phyloP scores from a whole-genome alignment of 2,888 invertebrate species.

The Perithous albicinctus region DNA sequence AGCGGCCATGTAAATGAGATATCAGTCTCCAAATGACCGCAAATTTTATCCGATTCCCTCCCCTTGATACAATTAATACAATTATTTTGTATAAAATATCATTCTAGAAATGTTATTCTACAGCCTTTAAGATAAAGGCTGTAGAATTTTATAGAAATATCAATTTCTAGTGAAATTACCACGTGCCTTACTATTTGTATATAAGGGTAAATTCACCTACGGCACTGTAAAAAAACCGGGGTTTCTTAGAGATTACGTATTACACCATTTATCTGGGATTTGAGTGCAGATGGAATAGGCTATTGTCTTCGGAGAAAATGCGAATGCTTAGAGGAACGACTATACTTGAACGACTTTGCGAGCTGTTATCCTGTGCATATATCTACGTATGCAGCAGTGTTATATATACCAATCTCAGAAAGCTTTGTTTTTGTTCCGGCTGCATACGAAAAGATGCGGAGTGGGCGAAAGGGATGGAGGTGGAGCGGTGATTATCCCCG shows the following conservation, averaged over 20 bases:
- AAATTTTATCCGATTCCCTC: too few species aligned
- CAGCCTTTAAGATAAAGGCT: too few species aligned
- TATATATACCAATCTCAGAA: constrained; percentile 24
- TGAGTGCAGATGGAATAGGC: neutral
- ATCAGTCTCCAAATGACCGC: too few species aligned
- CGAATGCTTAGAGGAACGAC: neutral
- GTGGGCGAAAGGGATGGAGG: neutral
- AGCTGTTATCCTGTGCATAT: neutral
- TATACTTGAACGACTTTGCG: too few species aligned
- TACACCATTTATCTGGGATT: too few species aligned
- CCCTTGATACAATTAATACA: neutral
- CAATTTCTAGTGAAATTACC: neutral
- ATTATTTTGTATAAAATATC: neutral
- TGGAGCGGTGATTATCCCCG: constrained; percentile 60
- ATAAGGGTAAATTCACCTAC: too few species aligned
- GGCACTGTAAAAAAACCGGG: too few species aligned
- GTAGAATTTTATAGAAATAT: neutral
- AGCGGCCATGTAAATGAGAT: too few species aligned
- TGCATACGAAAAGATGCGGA: constrained; percentile 22
- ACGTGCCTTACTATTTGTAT: neutral
- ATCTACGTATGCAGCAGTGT: neutral
- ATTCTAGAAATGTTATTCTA: neutral
- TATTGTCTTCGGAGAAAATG: too few species aligned
- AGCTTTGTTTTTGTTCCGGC: constrained; percentile 47
- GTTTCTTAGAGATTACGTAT: too few species aligned